Evolutionary conservation across 2,113 vertebrate genomes (phyloP), one percentile per base, ranked within the genome.

Genomic region (Tachycineta bicolor): DNA sequence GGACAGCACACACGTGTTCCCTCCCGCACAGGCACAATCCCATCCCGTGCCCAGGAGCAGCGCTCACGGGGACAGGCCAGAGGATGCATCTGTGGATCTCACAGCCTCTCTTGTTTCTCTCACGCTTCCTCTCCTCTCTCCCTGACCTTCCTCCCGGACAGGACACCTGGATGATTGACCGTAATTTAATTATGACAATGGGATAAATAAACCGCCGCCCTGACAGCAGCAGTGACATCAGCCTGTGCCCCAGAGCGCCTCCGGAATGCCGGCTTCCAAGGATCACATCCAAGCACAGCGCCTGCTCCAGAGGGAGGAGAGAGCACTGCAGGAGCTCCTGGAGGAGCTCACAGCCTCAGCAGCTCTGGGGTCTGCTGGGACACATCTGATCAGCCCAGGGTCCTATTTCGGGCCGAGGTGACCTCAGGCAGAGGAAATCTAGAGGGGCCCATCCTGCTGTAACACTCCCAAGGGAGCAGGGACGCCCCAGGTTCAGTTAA

Each of bases 61-160:
- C 1, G 24, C 47, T 43, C 18, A 21, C 75, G 2, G 8, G 62
- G n/a, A 17, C 64, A 71, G 6, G 1, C 53, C 55, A 65, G 78
- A 92, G 94, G 90, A 86, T 46, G 4, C 50, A 80, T 70, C 83
- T 90, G 86, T 31, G 18, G 14, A 58, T 63, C 68, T 67, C 80
- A 4, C 33, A 55, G 64, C 55, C 86, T 87, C 56, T 26, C 56
- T 43, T 49, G 50, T 62, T 93, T 82, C 82, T 76, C 67, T 74
- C 43, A 3, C 50, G 34, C 59, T 95, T 92, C 94, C 76, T 92
- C 29, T 68, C 88, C 86, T 92, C 83, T 69, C 68, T 88, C 68
- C 79, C 75, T 81, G 92, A 80, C 83, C 85, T 95, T 96, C 90
- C 90, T 47, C 63, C 90, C 63, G 81, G 65, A 65, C n/a, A 83